Conservation (phyloP, 2,797 vertebrate species). For the Cetoscarus ocellatus region DNA sequence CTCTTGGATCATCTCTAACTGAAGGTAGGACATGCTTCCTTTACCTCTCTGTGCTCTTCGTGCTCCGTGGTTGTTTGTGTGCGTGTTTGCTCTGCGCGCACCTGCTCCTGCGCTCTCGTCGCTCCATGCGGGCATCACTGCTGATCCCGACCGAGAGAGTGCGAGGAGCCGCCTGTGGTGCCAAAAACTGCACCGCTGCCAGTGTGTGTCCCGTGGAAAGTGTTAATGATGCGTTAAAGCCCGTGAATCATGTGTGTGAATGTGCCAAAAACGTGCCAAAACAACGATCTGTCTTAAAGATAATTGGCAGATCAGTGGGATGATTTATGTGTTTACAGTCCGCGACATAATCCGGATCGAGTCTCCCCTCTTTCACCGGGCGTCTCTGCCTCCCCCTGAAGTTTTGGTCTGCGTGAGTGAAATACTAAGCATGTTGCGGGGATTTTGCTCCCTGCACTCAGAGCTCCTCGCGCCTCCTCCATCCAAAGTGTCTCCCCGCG, state of each 20-base stretch:
- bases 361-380: background rate
- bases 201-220: background rate
- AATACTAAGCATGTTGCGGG: conserved; percentile 50
- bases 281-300: background rate
- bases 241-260: too few relatives aligned
- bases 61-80: background rate
- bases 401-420: conserved; percentile 59
- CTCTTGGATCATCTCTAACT: conserved; percentile 16
- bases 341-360: background rate
- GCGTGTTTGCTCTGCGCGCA: conserved; percentile 18
- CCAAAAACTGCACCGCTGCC: background rate
- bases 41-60: background rate
- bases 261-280: background rate
- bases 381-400: conserved; percentile 23
- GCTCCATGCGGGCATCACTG: conserved; percentile 27
- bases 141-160: conserved; percentile 14
- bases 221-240: background rate
- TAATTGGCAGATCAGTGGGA: background rate
- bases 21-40: conserved; percentile 47
- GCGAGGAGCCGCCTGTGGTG: conserved; percentile 51
- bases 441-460: conserved; percentile 3
- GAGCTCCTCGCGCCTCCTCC: background rate
- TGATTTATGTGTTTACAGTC: background rate
- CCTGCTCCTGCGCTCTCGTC: conserved; percentile 4
- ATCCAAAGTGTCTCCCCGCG: conserved; percentile 14